A percentile compares a stretch with the other conserved stretches of the same genome.
These are phyloP conservation scores for Drymodes brunneopygia DNA, from an alignment of 2,113 vertebrate genomes.

Conservation along the genomic window DNA sequence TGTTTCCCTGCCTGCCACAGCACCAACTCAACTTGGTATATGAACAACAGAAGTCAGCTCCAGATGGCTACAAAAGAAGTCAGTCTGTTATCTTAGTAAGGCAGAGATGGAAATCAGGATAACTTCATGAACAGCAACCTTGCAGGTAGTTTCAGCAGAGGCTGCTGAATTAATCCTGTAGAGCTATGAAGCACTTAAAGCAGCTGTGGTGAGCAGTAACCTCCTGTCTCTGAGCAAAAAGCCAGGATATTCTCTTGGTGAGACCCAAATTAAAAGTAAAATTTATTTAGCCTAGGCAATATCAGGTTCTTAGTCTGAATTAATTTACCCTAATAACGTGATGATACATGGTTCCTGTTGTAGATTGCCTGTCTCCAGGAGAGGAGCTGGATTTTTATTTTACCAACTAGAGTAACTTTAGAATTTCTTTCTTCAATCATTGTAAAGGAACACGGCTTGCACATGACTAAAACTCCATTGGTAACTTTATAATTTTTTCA, in stretches of 20 bases:
- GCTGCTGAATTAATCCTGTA: neutral
- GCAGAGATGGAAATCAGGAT: neutral
- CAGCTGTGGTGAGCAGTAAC: neutral
- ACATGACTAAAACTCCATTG: neutral
- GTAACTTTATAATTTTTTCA: neutral
- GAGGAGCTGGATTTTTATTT: neutral
- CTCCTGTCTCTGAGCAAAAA: neutral
- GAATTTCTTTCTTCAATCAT: neutral
- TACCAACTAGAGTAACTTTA: neutral
- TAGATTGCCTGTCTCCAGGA: neutral
- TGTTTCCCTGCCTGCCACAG: neutral
- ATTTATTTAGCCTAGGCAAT: neutral
- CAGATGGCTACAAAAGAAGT: slow-evolving; percentile 5
- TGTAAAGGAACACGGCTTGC: neutral
- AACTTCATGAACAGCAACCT: neutral
- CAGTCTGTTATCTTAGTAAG: neutral
- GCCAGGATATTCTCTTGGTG: neutral
- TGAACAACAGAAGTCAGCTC: slow-evolving; percentile 9
- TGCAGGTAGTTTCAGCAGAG: neutral
- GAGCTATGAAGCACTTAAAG: neutral
- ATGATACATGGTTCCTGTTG: neutral
- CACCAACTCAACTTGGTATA: neutral
- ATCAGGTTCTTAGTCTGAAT: neutral
- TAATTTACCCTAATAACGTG: neutral
- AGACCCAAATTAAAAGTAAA: neutral